phyloP scores from a whole-genome alignment of 2,888 invertebrate species.

The Lymantria monacha region DNA sequence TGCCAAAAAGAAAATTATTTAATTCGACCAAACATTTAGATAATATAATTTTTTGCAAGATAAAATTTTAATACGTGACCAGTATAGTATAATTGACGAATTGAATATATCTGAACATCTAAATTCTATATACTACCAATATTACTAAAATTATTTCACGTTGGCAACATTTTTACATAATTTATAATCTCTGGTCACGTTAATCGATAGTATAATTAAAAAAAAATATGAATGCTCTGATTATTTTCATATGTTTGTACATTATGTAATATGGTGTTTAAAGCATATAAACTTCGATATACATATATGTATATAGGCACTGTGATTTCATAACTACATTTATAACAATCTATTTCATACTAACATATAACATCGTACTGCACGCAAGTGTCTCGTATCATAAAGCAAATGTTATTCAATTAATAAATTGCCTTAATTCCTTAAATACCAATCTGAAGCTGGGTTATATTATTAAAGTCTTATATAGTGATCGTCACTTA shows the following conservation, averaged over 20 bases:
- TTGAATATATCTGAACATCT: not conserved
- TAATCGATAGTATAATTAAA: not conserved
- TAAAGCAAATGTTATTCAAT: too few species aligned
- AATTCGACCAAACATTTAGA: slow-evolving; percentile 31
- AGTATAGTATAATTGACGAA: slow-evolving; percentile 2
- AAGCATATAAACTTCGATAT: not conserved
- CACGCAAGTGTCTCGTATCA: too few species aligned
- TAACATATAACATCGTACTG: too few species aligned
- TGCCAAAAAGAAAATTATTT: not conserved
- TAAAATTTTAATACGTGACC: slow-evolving; percentile 10
- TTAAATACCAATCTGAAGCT: too few species aligned
- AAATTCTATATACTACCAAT: not conserved
- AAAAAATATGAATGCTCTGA: not conserved
- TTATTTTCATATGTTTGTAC: not conserved
- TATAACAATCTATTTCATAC: too few species aligned
- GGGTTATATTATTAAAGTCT: too few species aligned
- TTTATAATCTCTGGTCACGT: slow-evolving; percentile 19
- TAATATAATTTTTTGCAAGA: slow-evolving; percentile 9
- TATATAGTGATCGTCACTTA: too few species aligned
- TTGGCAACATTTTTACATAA: not conserved
- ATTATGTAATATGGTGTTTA: not conserved
- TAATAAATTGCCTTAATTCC: too few species aligned
- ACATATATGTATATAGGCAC: not conserved
- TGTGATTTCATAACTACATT: not conserved
- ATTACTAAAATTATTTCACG: not conserved